Base-by-base conservation (phyloP, 2,888 invertebrate species). In the Onthophagus sagittarius region DNA sequence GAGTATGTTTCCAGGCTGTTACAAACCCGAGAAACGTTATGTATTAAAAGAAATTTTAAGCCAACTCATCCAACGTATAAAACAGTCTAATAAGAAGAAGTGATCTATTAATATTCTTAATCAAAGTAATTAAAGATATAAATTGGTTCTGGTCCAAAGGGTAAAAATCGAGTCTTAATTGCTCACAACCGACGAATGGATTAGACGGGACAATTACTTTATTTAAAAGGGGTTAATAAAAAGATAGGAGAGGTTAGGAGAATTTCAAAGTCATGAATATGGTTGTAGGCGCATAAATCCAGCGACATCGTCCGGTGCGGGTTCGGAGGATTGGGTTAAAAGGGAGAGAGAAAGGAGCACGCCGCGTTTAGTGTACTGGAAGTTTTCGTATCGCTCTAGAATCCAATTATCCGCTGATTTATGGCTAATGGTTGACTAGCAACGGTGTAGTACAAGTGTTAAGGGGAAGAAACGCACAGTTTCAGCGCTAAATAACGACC, bases 391-490 rank as follows among this genome's bases (percentile, higher is more conserved):
- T 78, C 77, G 75, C 75, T 75, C 72, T 69, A 76, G 76, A 77
- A 78, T 77, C 78, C 78, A 78, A 78, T 78, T 78, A 78, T 74
- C 76, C 73, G 65, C 75, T 77, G 78, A 78, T 78, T 78, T 77
- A 78, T 78, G 72, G 74, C 75, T 77, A 76, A 78, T 76, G 76
- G 76, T 76, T 74, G 76, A 75, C 73, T 73, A 74, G 75, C 72
- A 69, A 73, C 71, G 75, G 71, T 71, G 73, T 75, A 75, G 72
- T 75, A 75, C 75, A 71, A 73, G 73, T 75, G 72, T 75, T 75
- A 73, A 73, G 69, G 72, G 71, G 75, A 72, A 72, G 70, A 71
- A 75, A 72, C 64, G 70, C 70, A 74, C 71, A 71, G 71, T 75
- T 75, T 32, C 75, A 72, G 71, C 75, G 69, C 73, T 75, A 75